Percentiles rank a stretch among this genome's conserved stretches.
Evolutionary conservation across 2,113 vertebrate genomes (phyloP).

Genomic region (Erpornis zantholeuca): DNA sequence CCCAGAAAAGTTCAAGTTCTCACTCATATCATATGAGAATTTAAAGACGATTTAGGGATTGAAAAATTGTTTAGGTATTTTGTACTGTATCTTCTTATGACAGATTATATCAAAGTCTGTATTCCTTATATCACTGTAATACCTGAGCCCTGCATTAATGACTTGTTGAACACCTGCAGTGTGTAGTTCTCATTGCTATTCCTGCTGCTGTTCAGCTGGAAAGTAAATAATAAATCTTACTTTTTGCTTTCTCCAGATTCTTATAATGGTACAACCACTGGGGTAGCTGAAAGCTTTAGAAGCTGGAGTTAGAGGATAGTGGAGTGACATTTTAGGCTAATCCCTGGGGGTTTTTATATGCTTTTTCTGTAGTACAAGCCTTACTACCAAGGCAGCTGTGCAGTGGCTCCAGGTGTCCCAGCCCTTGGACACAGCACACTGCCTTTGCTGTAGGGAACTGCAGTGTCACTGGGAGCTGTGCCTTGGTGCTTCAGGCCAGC

Average conservation of each 20-base stretch:
- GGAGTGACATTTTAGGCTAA: background rate
- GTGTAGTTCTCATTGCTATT: background rate
- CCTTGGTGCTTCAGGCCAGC: background rate
- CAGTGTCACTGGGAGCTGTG: background rate
- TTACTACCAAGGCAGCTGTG: background rate
- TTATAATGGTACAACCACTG: background rate
- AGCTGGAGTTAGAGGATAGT: background rate
- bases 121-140: background rate
- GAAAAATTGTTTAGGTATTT: background rate
- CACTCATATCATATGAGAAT: background rate
- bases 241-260: background rate
- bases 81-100: background rate
- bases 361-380: background rate
- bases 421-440: fast-evolving
- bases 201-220: background rate
- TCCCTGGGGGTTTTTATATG: background rate
- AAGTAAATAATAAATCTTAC: background rate
- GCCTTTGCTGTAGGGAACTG: fast-evolving
- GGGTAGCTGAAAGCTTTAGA: background rate
- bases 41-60: background rate
- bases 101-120: background rate
- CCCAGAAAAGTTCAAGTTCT: background rate
- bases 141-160: background rate
- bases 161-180: background rate
- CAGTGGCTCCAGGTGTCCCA: background rate